Conservation (phyloP, 2,888 invertebrate species). For the Phoronis australis region DNA sequence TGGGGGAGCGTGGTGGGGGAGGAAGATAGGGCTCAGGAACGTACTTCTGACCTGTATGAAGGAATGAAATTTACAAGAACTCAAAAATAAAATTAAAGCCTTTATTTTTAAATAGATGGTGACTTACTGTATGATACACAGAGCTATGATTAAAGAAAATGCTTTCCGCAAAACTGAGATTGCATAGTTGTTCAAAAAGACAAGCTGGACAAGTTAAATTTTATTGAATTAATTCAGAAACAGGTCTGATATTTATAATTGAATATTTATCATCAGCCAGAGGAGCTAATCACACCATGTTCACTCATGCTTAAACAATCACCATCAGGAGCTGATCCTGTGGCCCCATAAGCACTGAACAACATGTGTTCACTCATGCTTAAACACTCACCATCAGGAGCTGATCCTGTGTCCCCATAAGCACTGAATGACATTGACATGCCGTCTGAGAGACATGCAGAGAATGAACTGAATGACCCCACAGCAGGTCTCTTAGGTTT, state of each 20-base stretch:
- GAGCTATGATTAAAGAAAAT: too few species aligned
- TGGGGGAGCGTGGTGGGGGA: conserved; percentile 22
- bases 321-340: conserved; percentile 19
- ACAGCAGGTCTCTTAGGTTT: conserved; percentile 16
- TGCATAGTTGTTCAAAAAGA: too few species aligned
- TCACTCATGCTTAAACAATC: too few species aligned
- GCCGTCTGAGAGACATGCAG: conserved; percentile 41
- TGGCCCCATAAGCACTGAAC: conserved; percentile 8
- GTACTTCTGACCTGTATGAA: conserved; percentile 35
- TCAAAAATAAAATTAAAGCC: too few species aligned
- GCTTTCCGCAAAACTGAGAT: too few species aligned
- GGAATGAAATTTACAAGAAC: too few species aligned
- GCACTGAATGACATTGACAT: conserved; percentile 43
- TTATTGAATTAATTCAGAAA: too few species aligned
- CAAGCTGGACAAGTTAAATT: too few species aligned
- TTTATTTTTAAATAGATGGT: too few species aligned
- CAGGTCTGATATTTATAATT: background rate
- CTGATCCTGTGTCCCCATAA: conserved; percentile 36
- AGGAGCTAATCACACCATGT: conserved; percentile 12
- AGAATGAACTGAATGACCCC: conserved; percentile 43
- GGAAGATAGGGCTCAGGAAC: conserved; percentile 32
- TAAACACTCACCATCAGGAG: conserved; percentile 10
- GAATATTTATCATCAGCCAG: conserved; percentile 19
- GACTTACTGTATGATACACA: too few species aligned
- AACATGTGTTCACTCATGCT: too few species aligned